Conservation (phyloP, 2,888 invertebrate species). For the Eumerus sabulonum region DNA sequence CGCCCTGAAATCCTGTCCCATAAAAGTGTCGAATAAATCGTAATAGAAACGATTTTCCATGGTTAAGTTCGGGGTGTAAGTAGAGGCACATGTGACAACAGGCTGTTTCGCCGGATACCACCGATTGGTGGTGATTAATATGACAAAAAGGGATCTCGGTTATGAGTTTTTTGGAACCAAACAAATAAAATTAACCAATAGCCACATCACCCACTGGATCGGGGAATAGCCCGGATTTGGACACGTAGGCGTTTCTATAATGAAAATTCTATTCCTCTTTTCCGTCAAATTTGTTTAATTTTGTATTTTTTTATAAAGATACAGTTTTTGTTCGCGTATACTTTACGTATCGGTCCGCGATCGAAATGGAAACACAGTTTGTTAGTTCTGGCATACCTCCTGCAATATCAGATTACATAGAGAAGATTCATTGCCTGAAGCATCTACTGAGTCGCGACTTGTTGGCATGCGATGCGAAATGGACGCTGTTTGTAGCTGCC, state of each 20-base stretch:
- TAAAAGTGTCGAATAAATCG: slow-evolving; percentile 64
- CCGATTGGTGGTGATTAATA: slow-evolving; percentile 51
- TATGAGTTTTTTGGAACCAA: slow-evolving; percentile 35
- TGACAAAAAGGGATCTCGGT: slow-evolving; percentile 38
- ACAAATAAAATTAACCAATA: slow-evolving; percentile 14
- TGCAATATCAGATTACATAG: slow-evolving; percentile 66
- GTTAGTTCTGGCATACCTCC: slow-evolving; percentile 25
- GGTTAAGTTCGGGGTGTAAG: slow-evolving; percentile 56
- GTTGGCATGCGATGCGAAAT: slow-evolving; percentile 85
- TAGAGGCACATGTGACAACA: slow-evolving; percentile 40
- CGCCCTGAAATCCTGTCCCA: slow-evolving; percentile 42
- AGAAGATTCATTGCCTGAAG: slow-evolving; percentile 71
- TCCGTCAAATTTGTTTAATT: too few species aligned
- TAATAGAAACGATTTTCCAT: slow-evolving; percentile 64
- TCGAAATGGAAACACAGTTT: slow-evolving; percentile 15
- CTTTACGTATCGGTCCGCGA: too few species aligned
- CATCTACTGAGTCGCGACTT: slow-evolving; percentile 80
- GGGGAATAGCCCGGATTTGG: background rate
- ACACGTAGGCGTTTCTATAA: too few species aligned
- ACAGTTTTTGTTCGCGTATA: too few species aligned
- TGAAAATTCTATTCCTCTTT: too few species aligned
- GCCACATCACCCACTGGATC: too few species aligned
- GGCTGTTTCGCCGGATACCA: slow-evolving; percentile 47
- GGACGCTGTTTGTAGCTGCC: slow-evolving; percentile 89
- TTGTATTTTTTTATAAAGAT: too few species aligned